A percentile compares a stretch with the other conserved stretches of the same genome.
Evolutionary conservation across 2,113 vertebrate species (phyloP).

Genomic region (Sarotherodon lohbergeri): DNA sequence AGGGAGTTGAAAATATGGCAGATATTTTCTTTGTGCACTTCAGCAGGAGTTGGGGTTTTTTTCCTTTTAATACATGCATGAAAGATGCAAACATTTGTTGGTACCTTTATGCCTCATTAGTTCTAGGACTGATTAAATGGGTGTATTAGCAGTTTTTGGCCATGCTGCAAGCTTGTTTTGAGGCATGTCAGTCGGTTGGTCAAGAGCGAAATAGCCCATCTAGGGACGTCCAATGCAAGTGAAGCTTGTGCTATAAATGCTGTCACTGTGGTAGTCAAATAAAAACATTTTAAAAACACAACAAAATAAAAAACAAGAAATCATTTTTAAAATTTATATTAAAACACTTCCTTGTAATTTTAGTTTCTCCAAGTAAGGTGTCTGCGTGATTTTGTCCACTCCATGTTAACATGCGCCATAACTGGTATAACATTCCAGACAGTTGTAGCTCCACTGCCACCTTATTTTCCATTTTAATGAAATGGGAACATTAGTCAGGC

Average conservation of each 20-base stretch:
- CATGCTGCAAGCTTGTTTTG: not conserved
- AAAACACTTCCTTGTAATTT: not conserved
- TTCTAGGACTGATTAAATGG: not conserved
- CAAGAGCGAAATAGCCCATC: not conserved
- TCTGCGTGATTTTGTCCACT: not conserved
- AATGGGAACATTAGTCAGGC: not conserved
- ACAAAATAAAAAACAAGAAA: accelerated
- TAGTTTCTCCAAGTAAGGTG: not conserved
- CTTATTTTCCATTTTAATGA: conserved; percentile 2
- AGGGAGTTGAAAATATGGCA: not conserved
- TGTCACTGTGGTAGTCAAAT: not conserved
- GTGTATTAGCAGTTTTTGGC: not conserved
- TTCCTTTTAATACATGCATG: not conserved
- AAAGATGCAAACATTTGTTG: not conserved
- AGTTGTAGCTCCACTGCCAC: not conserved
- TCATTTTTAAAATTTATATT: accelerated
- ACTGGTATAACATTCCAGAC: not conserved
- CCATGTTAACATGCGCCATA: not conserved
- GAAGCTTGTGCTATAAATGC: not conserved
- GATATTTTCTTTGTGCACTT: not conserved
- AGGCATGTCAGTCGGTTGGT: not conserved
- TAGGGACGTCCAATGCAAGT: not conserved
- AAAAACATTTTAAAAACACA: not conserved
- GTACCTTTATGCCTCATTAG: not conserved
- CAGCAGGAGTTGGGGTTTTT: not conserved